Evolutionary conservation across 2,797 vertebrate genomes (phyloP).

Genomic region (Chrysolophus pictus): DNA sequence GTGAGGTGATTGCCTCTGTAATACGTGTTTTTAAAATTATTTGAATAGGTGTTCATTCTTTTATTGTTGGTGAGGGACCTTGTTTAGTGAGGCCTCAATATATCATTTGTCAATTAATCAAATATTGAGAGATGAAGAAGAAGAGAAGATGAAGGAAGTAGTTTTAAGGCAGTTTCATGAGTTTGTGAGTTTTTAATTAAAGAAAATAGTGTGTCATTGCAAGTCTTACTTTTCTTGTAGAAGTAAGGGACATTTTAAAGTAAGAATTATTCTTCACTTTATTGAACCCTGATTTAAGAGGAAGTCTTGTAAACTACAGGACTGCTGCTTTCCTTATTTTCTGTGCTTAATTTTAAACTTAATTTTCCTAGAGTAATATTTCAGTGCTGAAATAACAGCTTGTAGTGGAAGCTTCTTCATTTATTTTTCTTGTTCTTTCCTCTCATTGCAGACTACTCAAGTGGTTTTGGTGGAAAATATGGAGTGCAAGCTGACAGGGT

Average conservation of each 20-base stretch:
- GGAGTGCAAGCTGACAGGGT: conserved; percentile 93
- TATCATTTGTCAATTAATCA: not conserved
- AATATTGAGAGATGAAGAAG: not conserved
- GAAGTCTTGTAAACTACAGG: not conserved
- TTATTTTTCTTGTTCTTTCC: conserved; percentile 36
- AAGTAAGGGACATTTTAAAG: not conserved
- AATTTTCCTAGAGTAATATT: not conserved
- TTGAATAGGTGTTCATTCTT: not conserved
- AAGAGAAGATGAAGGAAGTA: not conserved
- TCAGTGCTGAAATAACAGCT: not conserved
- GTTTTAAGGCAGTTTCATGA: not conserved
- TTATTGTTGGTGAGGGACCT: not conserved
- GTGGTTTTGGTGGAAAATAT: conserved; percentile 93
- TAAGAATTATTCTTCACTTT: not conserved
- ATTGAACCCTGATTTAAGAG: not conserved
- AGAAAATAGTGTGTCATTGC: rapidly evolving
- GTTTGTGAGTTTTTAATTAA: not conserved
- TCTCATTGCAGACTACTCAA: conserved; percentile 86
- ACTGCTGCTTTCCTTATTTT: not conserved
- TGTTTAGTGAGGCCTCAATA: not conserved
- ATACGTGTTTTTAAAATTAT: not conserved
- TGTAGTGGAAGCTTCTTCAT: not conserved
- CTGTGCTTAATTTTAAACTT: not conserved
- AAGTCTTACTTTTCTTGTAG: not conserved
- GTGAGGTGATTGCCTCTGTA: not conserved